Evolutionary conservation across 2,113 vertebrate genomes (phyloP), one percentile per base, ranked within the genome.

Genomic region (Salvelinus alpinus): DNA sequence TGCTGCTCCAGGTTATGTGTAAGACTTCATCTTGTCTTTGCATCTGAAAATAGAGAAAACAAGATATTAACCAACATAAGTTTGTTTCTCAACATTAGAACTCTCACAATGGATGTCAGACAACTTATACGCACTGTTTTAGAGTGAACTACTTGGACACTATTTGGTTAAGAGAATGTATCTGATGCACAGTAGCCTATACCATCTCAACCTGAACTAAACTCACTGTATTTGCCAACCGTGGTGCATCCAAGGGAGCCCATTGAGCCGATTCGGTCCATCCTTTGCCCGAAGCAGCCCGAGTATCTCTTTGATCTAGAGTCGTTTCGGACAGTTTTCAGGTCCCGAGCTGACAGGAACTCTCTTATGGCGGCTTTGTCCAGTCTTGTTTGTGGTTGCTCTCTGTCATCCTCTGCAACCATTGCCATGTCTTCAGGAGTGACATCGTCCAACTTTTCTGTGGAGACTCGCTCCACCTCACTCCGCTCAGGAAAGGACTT

Each of bases 191-290:
- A 54, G 51, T 16, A 64, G 60, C 20, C 24, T 64, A 22, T 44
- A 44, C 38, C 38, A 47, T 48, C n/a, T 47, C 3, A 51, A 22
- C n/a, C 59, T 22, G 9, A 64, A 51, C 14, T 29, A 57, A 5
- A 92, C 93, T 89, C 82, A 94, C 94, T 91, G 69, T 81, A 82
- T 80, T 74, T 91, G 44, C 91, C 85, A 0, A 88, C 82, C 1
- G 88, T 91, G 57, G 92, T 94, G 81, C 98, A 99, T 0, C 96
- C 97, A 89, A 98, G 90, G 5, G 94, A 90, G 0, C 94, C 96
- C 86, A 91, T 86, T n/a, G 93, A 94, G 13, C 94, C 94, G 0
- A 99, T 98, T 31, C 95, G 85, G 64, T 99, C 96, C 75, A 98
- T 90, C 72, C 89, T 93, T 12, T 90, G 86, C 5, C 96, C 95